A percentile compares a stretch with the other conserved stretches of the same genome.
Conservation (phyloP, 1,140 invertebrate genomes). For the Spodoptera litura region DNA sequence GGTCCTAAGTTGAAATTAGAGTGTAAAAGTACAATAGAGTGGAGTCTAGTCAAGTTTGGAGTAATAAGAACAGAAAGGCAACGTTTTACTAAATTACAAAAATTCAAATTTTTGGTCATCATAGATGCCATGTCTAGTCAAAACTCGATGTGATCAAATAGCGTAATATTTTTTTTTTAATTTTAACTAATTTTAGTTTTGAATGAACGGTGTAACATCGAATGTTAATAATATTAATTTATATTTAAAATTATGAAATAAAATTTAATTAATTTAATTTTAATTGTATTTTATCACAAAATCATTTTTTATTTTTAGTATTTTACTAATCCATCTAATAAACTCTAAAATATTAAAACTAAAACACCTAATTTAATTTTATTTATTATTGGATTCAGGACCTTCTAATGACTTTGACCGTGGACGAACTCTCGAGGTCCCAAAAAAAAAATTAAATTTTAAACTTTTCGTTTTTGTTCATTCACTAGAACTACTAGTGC, state of each 20-base stretch:
- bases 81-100: background rate
- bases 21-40: background rate
- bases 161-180: slow-evolving; percentile 9
- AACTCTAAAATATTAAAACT: background rate
- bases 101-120: background rate
- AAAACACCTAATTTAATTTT: background rate
- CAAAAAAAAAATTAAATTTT: slow-evolving; percentile 1
- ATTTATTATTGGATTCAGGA: slow-evolving; percentile 3
- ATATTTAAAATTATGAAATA: background rate
- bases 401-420: slow-evolving; percentile 47
- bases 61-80: slow-evolving; percentile 9
- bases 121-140: slow-evolving; percentile 34
- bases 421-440: slow-evolving; percentile 39
- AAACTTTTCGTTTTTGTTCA: slow-evolving; percentile 46
- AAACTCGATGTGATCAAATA: slow-evolving; percentile 35
- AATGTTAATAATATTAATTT: slow-evolving; percentile 12
- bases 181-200: slow-evolving; percentile 19
- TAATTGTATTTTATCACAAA: background rate
- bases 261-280: background rate
- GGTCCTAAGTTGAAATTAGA: slow-evolving; percentile 40
- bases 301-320: background rate
- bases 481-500: slow-evolving; percentile 78
- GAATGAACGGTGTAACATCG: slow-evolving; percentile 33
- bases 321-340: background rate
- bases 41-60: slow-evolving; percentile 9